These are phyloP conservation scores for Drosophila setosimentum DNA, from an alignment of 2,888 invertebrate species.

Conservation along the genomic window DNA sequence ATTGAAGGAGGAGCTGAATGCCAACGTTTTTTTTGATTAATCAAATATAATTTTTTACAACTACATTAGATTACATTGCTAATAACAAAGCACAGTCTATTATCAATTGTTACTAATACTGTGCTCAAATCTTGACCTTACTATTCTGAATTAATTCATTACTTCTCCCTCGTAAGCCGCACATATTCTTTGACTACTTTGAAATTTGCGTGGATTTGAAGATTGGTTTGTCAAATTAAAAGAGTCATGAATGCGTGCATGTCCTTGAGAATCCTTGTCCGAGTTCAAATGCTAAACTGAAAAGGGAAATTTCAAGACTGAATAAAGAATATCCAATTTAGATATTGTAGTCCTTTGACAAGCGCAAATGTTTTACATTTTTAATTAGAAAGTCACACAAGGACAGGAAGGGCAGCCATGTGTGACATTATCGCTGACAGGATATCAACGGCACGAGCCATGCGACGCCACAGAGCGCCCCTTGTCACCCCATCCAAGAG, in stretches of 20 bases:
- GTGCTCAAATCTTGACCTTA: too few relatives aligned
- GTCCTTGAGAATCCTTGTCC: slow-evolving; percentile 2
- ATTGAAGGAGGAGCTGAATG: background rate
- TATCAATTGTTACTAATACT: background rate
- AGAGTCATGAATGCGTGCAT: background rate
- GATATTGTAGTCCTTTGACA: slow-evolving; percentile 41
- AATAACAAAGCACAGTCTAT: background rate
- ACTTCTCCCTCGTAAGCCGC: fast-evolving
- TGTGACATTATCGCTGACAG: slow-evolving; percentile 76
- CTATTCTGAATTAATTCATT: background rate
- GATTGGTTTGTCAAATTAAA: slow-evolving; percentile 2
- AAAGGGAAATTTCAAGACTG: slow-evolving; percentile 26
- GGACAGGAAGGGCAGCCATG: slow-evolving; percentile 51
- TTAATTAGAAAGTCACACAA: slow-evolving; percentile 75
- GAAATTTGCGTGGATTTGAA: background rate
- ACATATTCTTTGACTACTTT: background rate
- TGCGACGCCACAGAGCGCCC: slow-evolving; percentile 33
- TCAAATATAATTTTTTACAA: background rate
- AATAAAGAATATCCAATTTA: slow-evolving; percentile 46
- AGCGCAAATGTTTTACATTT: slow-evolving; percentile 74
- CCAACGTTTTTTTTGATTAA: background rate
- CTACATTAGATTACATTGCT: background rate
- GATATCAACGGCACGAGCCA: slow-evolving; percentile 52
- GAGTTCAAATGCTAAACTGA: slow-evolving; percentile 24
- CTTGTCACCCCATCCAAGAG: slow-evolving; percentile 45